Percentiles rank a stretch among this genome's conserved stretches.
Conservation (phyloP, 2,797 vertebrate species). For the Chelmon rostratus region DNA sequence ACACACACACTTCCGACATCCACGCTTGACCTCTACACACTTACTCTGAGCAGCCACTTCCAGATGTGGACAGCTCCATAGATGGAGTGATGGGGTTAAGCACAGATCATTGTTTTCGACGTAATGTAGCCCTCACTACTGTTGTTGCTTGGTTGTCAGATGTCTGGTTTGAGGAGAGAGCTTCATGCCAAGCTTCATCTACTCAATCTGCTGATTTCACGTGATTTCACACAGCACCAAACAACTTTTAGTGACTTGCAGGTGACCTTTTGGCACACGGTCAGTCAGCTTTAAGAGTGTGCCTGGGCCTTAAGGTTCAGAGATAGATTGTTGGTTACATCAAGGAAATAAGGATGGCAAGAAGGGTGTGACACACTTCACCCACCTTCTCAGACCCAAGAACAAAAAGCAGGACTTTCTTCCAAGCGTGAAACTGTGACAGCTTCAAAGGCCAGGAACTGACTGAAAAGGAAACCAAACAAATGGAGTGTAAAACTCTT, state of each 20-base stretch:
- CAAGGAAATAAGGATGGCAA: not conserved
- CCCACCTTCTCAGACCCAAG: not conserved
- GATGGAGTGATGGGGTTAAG: no score
- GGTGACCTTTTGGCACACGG: no score
- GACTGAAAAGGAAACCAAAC: slow-evolving; percentile 28
- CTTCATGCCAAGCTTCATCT: not conserved
- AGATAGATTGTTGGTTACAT: not conserved
- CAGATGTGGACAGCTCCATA: no score
- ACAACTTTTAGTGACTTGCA: no score
- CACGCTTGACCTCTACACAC: slow-evolving; percentile 23
- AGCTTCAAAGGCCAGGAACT: slow-evolving; percentile 15
- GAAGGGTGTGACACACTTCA: not conserved
- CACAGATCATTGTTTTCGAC: slow-evolving; percentile 14
- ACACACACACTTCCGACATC: slow-evolving; percentile 13
- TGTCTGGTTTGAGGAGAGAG: not conserved
- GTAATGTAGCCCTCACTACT: not conserved
- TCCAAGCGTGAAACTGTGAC: not conserved
- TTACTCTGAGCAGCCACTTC: not conserved
- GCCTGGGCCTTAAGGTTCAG: no score
- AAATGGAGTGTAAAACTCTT: slow-evolving; percentile 38
- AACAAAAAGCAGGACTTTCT: not conserved
- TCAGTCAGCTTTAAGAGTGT: no score
- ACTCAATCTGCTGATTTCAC: no score
- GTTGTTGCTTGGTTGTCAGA: slow-evolving; percentile 34
- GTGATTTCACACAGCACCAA: no score